phyloP scores from a whole-genome alignment of 37 sponge, comb jelly and placozoan genomes.

The Tethya wilhelma region DNA sequence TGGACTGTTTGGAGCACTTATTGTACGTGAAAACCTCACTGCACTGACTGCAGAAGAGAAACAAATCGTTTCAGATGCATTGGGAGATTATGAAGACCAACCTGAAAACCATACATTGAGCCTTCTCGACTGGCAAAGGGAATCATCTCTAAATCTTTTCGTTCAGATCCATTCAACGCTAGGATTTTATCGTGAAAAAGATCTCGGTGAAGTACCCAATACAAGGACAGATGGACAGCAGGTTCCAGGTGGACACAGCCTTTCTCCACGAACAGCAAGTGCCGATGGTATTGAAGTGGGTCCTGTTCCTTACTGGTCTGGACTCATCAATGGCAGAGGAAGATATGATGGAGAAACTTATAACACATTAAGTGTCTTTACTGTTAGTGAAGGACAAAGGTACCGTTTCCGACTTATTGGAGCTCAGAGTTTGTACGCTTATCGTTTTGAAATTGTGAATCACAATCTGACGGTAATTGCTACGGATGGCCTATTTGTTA shows the following conservation, averaged over 20 bases:
- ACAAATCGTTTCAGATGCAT: neutral
- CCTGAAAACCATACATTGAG: conserved; percentile 62
- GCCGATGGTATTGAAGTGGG: conserved; percentile 63
- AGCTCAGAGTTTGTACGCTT: conserved; percentile 70
- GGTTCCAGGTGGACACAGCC: neutral
- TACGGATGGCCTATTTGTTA: conserved; percentile 64
- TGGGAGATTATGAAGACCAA: conserved; percentile 22
- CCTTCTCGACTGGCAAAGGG: conserved; percentile 61
- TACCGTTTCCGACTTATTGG: conserved; percentile 83
- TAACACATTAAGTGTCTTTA: conserved; percentile 4
- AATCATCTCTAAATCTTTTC: conserved; percentile 40
- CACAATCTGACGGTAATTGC: conserved; percentile 70
- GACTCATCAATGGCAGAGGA: conserved; percentile 79
- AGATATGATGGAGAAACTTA: conserved; percentile 13
- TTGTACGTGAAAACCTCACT: conserved; percentile 46
- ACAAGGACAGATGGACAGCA: no score
- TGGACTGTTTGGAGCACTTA: conserved; percentile 73
- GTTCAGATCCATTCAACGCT: conserved; percentile 22
- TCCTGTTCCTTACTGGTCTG: conserved; percentile 70
- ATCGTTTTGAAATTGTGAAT: conserved; percentile 62
- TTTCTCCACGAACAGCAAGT: conserved; percentile 10
- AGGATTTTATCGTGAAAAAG: conserved; percentile 17
- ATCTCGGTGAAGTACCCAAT: conserved; percentile 20
- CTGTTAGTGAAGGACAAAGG: neutral
- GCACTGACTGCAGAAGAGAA: no score